phyloP scores from a whole-genome alignment of 2,797 vertebrate species.

The Notamacropus eugenii region DNA sequence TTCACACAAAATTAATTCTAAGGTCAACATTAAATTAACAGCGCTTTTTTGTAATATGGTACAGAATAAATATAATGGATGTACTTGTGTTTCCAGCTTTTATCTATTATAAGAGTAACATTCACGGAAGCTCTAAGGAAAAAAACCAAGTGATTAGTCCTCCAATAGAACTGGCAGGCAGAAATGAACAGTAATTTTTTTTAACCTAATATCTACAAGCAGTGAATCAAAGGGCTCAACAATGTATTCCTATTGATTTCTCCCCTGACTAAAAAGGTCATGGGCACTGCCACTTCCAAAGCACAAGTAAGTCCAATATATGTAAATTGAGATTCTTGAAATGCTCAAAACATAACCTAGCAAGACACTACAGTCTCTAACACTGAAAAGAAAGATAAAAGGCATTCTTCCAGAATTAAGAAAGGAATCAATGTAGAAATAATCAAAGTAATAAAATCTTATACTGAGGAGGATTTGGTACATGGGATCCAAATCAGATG shows the following conservation, averaged over 20 bases:
- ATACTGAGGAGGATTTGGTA: neutral
- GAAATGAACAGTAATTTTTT: neutral
- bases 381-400: neutral
- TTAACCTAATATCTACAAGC: neutral
- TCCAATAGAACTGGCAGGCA: neutral
- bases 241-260: slow-evolving; percentile 34
- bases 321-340: slow-evolving; percentile 36
- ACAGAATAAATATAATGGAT: neutral
- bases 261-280: slow-evolving; percentile 46
- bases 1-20: neutral
- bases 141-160: slow-evolving; percentile 24
- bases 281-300: slow-evolving; percentile 45
- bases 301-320: slow-evolving; percentile 42
- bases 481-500: neutral
- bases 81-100: neutral
- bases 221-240: neutral
- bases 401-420: neutral
- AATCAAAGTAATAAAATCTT: slow-evolving; percentile 47
- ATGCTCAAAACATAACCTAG: neutral
- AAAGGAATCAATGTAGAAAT: slow-evolving; percentile 37
- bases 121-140: slow-evolving; percentile 18
- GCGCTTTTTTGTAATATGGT: neutral
- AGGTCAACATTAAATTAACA: slow-evolving; percentile 39
- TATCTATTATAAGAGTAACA: neutral
- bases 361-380: slow-evolving; percentile 22